Conservation (phyloP, 2,888 invertebrate genomes). For the Calameuta idolon region DNA sequence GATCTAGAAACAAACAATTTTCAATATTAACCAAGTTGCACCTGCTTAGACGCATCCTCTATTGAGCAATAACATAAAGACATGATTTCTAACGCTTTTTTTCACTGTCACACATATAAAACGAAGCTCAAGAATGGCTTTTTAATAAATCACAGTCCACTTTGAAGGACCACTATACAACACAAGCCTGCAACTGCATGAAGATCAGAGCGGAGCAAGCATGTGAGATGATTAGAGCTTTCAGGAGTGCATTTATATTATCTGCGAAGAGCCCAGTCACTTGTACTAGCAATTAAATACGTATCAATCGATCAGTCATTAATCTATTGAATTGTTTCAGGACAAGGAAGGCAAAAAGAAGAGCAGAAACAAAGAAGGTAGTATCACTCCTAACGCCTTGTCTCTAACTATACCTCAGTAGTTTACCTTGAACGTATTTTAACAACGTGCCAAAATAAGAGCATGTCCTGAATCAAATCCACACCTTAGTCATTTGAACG, state of each 20-base stretch:
- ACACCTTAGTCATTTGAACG: neutral
- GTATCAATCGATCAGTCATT: neutral
- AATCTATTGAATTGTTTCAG: constrained; percentile 69
- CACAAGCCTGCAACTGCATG: neutral
- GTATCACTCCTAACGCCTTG: constrained; percentile 10
- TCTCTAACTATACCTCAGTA: neutral
- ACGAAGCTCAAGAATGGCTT: neutral
- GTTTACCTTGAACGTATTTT: neutral
- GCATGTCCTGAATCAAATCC: neutral
- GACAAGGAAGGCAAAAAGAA: constrained; percentile 89
- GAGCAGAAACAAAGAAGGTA: constrained; percentile 91
- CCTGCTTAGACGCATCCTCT: neutral
- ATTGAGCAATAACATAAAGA: neutral
- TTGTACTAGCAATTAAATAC: neutral
- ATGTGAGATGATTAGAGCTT: neutral
- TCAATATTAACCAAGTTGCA: neutral
- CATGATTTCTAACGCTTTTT: neutral
- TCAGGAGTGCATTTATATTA: neutral
- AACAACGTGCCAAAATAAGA: neutral
- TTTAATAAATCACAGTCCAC: neutral
- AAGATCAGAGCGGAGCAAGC: neutral
- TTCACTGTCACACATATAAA: neutral
- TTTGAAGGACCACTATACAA: neutral
- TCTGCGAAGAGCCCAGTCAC: neutral
- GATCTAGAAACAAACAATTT: neutral